These are phyloP conservation scores for Metellina segmentata DNA, from an alignment of 2,888 invertebrate genomes.

Conservation along the genomic window DNA sequence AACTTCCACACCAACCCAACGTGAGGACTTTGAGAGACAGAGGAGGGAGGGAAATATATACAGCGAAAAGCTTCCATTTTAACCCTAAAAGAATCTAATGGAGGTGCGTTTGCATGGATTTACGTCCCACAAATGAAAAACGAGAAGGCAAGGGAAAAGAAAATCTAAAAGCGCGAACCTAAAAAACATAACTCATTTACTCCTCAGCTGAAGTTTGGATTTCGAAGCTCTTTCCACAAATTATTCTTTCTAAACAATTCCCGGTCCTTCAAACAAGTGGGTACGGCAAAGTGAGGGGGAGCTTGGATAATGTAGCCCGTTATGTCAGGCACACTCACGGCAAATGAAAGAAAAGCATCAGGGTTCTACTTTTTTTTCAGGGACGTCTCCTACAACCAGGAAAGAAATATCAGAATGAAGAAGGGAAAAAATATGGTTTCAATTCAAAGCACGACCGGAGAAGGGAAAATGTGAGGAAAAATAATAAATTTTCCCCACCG, in stretches of 20 bases:
- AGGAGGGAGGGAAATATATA: no score
- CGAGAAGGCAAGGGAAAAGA: no score
- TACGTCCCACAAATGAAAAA: no score
- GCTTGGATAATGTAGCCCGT: not conserved
- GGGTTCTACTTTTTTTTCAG: not conserved
- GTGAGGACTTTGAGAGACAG: no score
- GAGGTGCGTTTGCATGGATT: no score
- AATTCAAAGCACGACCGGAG: conserved; percentile 37
- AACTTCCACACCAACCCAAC: no score
- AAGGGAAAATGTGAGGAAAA: conserved; percentile 1
- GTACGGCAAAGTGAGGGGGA: not conserved
- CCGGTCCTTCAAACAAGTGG: conserved; percentile 2
- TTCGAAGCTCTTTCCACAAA: not conserved
- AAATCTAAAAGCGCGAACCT: no score
- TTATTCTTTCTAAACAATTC: not conserved
- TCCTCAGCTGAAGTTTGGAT: not conserved
- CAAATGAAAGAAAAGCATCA: not conserved
- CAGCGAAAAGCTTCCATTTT: no score
- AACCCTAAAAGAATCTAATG: no score
- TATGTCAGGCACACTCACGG: not conserved
- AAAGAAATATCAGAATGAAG: conserved; percentile 19
- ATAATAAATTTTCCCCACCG: conserved; percentile 26
- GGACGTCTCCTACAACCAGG: not conserved
- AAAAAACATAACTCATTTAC: not conserved
- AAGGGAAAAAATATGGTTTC: conserved; percentile 19